Evolutionary conservation across 2,888 invertebrate species (phyloP), one percentile per base, ranked within the genome.

Genomic region (Dendrolimus pini): DNA sequence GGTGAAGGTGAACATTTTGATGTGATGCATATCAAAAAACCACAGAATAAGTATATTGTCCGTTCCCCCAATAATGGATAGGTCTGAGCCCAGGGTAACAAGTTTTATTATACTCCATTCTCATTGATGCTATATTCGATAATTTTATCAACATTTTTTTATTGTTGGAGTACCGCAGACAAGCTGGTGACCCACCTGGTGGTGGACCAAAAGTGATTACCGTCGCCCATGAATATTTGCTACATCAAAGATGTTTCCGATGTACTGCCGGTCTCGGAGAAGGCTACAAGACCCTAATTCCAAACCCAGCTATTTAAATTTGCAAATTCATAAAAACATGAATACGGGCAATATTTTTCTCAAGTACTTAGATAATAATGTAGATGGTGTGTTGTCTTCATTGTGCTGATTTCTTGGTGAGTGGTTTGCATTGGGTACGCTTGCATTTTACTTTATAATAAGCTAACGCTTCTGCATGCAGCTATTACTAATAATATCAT

Each of bases 391-490:
- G 60, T 60, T 59, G 62, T 70, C 60, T 65, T 65, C 54, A 56
- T 65, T 58, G 63, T 64, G 65, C 59, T 64, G 59, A 64, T 56
- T 61, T 56, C 41, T 54, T 55, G 82, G 82, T 82, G 80, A 82
- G 82, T 82, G 71, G 70, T 71, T 72, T 74, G 71, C 58, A 63
- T 66, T 68, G 65, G 61, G 69, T 69, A 61, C 56, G 54, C 58
- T 47, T 12, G 47, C 47, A 47, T 30, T 30, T 30, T 30, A 6
- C 30, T 30, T 30, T 30, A 30, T 8, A 41, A 41, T 54, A 9
- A 8, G 7, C 6, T 47, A 47, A 47, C 47, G 9, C 47, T 47
- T 47, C 12, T 47, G 47, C 47, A 47, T 47, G 47, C 12, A 47
- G 7, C 12, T 9, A 9, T 30, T 3, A 47, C 47, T 47, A 47